Evolutionary conservation across 2,888 invertebrate genomes (phyloP).

Genomic region (Eremobia ochroleuca): DNA sequence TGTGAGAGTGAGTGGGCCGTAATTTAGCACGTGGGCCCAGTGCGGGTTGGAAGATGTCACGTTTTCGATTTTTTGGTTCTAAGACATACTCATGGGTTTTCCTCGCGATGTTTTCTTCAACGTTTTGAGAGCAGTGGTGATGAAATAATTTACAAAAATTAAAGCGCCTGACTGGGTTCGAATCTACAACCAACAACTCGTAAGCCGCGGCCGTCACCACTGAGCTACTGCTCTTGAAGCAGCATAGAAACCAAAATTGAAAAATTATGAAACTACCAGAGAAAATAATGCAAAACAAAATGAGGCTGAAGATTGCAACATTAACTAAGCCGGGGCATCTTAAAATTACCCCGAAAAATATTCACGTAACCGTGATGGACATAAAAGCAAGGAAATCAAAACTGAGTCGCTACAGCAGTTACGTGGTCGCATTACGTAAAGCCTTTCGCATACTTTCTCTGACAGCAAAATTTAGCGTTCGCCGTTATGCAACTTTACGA

Average conservation of each 20-base stretch:
- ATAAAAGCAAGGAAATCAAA: constrained; percentile 90
- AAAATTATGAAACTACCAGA: constrained; percentile 19
- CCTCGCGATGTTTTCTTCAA: background rate
- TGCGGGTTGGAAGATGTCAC: background rate
- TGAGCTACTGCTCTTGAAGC: background rate
- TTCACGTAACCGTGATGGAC: constrained; percentile 87
- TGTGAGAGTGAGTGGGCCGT: background rate
- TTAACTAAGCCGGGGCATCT: constrained; percentile 72
- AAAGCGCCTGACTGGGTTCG: background rate
- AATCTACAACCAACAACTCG: background rate
- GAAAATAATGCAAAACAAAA: constrained; percentile 48
- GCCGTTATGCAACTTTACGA: constrained; percentile 85
- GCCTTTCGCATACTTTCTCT: constrained; percentile 91
- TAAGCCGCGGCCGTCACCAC: background rate
- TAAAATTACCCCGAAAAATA: constrained; percentile 82
- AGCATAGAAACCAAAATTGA: background rate
- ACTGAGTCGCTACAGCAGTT: constrained; percentile 86
- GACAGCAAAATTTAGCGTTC: constrained; percentile 91
- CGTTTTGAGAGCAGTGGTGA: background rate
- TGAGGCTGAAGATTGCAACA: constrained; percentile 59
- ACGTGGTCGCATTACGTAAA: constrained; percentile 88
- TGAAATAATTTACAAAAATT: background rate
- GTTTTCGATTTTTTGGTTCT: background rate
- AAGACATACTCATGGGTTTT: background rate
- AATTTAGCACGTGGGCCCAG: background rate